Conservation (phyloP, 2,888 invertebrate genomes). For the Ashinkailepas kermadecensis region DNA sequence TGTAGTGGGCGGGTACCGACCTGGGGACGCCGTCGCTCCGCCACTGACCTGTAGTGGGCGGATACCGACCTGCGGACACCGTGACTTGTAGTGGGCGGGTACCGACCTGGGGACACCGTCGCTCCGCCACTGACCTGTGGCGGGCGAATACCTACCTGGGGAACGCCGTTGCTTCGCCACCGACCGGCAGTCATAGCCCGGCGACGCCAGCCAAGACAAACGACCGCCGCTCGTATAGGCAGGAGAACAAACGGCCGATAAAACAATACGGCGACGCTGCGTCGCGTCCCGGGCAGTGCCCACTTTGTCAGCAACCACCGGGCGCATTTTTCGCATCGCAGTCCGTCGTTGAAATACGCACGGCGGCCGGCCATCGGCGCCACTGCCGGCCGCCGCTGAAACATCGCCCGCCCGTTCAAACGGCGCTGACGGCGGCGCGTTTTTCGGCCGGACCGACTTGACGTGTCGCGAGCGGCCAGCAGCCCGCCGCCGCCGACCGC, state of each 20-base stretch:
- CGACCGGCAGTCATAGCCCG: background rate
- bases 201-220: background rate
- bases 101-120: no score
- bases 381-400: background rate
- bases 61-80: no score
- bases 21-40: no score
- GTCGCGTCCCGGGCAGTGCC: background rate
- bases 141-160: no score
- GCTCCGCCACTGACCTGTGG: no score
- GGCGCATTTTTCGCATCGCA: constrained; percentile 8
- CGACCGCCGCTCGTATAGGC: background rate
- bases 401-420: background rate
- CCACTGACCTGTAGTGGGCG: no score
- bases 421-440: background rate
- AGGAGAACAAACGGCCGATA: constrained; percentile 13
- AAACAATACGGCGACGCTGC: background rate
- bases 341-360: background rate
- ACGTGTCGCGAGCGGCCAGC: background rate
- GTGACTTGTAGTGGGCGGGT: no score
- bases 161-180: no score
- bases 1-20: no score
- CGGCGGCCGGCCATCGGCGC: background rate
- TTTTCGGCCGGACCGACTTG: background rate
- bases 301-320: background rate
- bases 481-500: background rate